phyloP scores from a whole-genome alignment of 1,140 invertebrate genomes.

The Drosophila auraria region DNA sequence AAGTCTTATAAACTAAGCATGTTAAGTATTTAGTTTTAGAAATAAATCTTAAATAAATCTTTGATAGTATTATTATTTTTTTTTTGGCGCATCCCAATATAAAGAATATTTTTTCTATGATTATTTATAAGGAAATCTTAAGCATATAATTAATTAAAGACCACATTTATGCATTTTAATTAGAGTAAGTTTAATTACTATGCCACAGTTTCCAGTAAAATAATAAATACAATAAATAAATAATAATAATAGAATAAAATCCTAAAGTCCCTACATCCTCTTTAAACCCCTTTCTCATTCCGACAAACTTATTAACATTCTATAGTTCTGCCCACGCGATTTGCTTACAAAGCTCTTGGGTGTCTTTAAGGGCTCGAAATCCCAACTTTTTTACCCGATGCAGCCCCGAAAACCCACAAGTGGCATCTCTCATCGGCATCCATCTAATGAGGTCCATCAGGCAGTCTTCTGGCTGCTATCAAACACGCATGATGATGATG shows the following conservation, averaged over 20 bases:
- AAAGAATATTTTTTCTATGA: too few species aligned
- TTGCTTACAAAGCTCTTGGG: slow-evolving; percentile 35
- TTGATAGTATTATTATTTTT: too few species aligned
- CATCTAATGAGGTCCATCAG: slow-evolving; percentile 49
- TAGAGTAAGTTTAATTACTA: too few species aligned
- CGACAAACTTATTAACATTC: neutral
- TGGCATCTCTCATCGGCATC: slow-evolving; percentile 12
- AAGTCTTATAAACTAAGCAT: neutral
- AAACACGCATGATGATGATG: slow-evolving; percentile 32
- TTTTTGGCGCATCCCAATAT: too few species aligned
- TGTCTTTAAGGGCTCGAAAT: slow-evolving; percentile 10
- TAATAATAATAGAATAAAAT: too few species aligned
- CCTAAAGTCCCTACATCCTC: too few species aligned
- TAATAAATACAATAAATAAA: too few species aligned
- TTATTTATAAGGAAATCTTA: too few species aligned
- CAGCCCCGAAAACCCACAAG: slow-evolving; percentile 15
- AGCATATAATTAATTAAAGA: too few species aligned
- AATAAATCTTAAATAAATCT: neutral
- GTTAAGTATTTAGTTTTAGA: neutral
- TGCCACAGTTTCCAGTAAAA: too few species aligned
- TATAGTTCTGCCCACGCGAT: neutral
- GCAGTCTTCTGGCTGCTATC: slow-evolving; percentile 33
- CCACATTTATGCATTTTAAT: too few species aligned
- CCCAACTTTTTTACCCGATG: neutral
- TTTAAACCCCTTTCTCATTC: neutral